phyloP scores from a whole-genome alignment of 2,888 invertebrate species.

The Drosophila macrospina region DNA sequence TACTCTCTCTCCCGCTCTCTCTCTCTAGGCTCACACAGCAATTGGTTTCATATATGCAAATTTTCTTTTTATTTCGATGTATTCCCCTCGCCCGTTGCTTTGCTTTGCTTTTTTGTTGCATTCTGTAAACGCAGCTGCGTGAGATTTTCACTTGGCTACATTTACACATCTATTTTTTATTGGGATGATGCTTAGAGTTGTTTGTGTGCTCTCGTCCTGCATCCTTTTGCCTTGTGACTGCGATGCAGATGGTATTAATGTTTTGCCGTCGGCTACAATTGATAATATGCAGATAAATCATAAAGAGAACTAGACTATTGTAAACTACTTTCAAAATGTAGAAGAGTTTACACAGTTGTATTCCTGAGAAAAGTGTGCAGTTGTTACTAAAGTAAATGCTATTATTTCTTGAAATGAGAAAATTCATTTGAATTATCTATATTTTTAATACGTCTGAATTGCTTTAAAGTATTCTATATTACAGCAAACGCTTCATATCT shows the following conservation, averaged over 20 bases:
- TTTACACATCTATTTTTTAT: conserved; percentile 39
- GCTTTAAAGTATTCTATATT: no score
- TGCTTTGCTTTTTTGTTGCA: conserved; percentile 45
- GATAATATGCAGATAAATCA: background rate
- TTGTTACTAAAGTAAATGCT: no score
- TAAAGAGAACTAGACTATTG: background rate
- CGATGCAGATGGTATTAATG: conserved; percentile 34
- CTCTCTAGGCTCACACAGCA: conserved; percentile 49
- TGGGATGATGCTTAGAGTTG: conserved; percentile 40
- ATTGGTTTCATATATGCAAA: conserved; percentile 80
- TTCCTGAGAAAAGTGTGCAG: no score
- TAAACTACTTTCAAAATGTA: background rate
- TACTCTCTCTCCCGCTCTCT: background rate
- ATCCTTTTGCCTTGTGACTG: conserved; percentile 9
- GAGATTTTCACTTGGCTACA: conserved; percentile 19
- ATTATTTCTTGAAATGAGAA: no score
- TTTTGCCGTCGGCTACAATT: conserved; percentile 22
- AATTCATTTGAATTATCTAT: no score
- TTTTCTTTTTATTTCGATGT: conserved; percentile 48
- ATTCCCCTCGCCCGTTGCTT: conserved; percentile 24
- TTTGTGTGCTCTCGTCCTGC: conserved; percentile 15
- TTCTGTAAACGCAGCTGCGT: conserved; percentile 66
- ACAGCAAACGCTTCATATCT: no score
- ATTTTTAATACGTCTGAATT: no score
- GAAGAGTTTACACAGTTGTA: no score